Conservation (phyloP, 92 coral and sea anemone genomes). For the Pocillopora meandrina region DNA sequence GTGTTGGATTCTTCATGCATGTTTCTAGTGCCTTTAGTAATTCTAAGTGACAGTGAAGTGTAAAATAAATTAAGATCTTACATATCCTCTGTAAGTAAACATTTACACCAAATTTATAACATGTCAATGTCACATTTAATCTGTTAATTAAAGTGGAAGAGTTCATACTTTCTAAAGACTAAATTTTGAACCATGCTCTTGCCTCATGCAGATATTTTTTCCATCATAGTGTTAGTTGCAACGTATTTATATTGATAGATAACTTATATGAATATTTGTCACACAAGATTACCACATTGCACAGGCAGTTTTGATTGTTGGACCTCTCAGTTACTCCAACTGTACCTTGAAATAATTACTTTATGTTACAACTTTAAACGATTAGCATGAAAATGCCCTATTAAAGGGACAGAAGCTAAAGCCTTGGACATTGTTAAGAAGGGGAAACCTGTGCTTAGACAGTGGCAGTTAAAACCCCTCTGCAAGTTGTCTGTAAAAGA, state of each 20-base stretch:
- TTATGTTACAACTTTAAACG: neutral
- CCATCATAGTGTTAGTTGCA: no score
- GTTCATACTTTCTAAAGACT: no score
- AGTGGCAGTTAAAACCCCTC: constrained; percentile 42
- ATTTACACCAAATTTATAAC: no score
- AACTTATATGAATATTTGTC: no score
- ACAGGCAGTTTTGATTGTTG: neutral
- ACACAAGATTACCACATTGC: neutral
- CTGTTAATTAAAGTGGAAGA: no score
- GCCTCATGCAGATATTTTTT: no score
- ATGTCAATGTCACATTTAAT: no score
- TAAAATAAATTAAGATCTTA: neutral
- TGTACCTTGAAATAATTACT: neutral
- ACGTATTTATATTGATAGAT: no score
- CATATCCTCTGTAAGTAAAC: neutral
- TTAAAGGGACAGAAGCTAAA: constrained; percentile 37
- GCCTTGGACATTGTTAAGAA: constrained; percentile 25
- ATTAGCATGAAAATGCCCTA: constrained; percentile 8
- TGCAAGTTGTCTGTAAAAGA: constrained; percentile 24
- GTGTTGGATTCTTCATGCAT: neutral
- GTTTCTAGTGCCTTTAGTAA: neutral
- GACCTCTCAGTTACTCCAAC: neutral
- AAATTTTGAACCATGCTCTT: no score
- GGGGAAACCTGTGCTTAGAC: constrained; percentile 42
- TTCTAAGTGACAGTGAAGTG: neutral